phyloP scores from a whole-genome alignment of 2,888 invertebrate genomes.

The Eupithecia inturbata region DNA sequence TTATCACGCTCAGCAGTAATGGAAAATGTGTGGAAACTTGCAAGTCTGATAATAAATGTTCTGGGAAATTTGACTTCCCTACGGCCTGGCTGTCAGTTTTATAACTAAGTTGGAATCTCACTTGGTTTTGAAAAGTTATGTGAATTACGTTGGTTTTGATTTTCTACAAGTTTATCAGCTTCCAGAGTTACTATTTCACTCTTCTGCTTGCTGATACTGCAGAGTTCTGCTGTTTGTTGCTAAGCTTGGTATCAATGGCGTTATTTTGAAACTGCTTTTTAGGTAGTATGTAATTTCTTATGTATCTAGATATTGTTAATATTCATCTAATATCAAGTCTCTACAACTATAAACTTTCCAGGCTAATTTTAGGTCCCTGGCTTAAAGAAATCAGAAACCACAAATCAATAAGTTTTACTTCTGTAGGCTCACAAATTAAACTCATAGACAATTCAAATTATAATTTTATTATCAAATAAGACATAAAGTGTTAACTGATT shows the following conservation, averaged over 20 bases:
- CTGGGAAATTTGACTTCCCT: slow-evolving; percentile 20
- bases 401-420: too few relatives aligned
- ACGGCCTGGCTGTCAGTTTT: slow-evolving; percentile 18
- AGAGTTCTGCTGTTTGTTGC: not conserved
- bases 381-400: too few relatives aligned
- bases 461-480: too few relatives aligned
- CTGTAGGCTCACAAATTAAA: too few relatives aligned
- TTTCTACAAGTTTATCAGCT: slow-evolving; percentile 12
- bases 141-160: slow-evolving; percentile 13
- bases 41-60: slow-evolving; percentile 26
- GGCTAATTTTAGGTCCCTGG: not conserved
- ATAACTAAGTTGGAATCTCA: slow-evolving; percentile 19
- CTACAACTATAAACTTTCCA: not conserved
- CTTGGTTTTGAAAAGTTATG: slow-evolving; percentile 8
- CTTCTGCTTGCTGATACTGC: too few relatives aligned
- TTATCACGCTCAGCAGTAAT: slow-evolving; percentile 21
- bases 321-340: not conserved
- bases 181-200: not conserved
- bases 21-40: slow-evolving; percentile 34
- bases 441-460: too few relatives aligned
- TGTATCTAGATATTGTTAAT: not conserved
- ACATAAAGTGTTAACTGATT: too few relatives aligned
- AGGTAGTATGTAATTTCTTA: not conserved
- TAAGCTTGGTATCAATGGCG: not conserved
- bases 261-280: not conserved